Evolutionary conservation across 1,140 invertebrate species (phyloP), one percentile per base, ranked within the genome.

Genomic region (Charaxes varanes): DNA sequence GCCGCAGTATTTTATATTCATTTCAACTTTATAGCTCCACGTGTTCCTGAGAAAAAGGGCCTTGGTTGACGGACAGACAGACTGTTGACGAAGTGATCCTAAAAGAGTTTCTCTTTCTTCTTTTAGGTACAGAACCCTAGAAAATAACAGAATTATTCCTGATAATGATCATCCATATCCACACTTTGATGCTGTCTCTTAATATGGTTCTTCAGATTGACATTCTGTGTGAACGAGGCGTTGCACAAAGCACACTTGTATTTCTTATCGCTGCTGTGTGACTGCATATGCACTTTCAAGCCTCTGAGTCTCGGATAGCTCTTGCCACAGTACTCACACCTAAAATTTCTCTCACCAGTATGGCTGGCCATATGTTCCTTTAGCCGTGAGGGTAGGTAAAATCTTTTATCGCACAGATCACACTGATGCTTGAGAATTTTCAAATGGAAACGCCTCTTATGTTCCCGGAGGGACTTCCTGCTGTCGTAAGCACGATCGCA

Each of bases 321-420:
- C 35, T 81, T 81, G 0, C 71, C 77, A 28, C 77, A 81, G 12
- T 55, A 72, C 8, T 82, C 78, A 26, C 78, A 82, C 0, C 69
- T 33, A 11, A 63, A 82, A 26, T 82, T 82, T 40, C 74, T 69
- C 10, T 82, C 78, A 0, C 78, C 74, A 0, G 65, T 79, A 21
- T 82, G 78, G 8, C 66, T 67, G 1, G 72, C 61, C 63, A 82
- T 69, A 19, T 82, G 74, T 24, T 79, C 74, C 15, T 62, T 76
- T 6, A 79, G 46, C 5, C 74, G 17, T 0, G 69, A 79, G 0
- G 78, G 78, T 1, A 79, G 13, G 24, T 78, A 82, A 15, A 82
- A 82, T 6, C 67, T 53, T 24, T 82, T 73, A 6, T 79, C 74
- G 14, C 78, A 82, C 30, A 76, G 30, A 43, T 74, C 65, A 30